A percentile compares a stretch with the other conserved stretches of the same genome.
phyloP scores from a whole-genome alignment of 2,113 vertebrate species.

The Phyllostomus discolor region DNA sequence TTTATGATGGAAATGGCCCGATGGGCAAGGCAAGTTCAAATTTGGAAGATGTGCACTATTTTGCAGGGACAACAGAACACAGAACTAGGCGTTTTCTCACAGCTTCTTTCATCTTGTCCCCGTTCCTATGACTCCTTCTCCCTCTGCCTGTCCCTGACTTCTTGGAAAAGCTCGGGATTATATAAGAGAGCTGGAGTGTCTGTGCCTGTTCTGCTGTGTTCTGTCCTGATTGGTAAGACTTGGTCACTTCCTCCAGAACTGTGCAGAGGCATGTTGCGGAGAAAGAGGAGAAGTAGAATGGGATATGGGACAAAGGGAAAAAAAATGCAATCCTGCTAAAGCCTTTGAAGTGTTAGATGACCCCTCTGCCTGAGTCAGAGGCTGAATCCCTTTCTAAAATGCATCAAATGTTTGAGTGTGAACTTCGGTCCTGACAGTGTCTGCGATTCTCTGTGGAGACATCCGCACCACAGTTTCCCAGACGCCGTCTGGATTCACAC shows the following conservation, averaged over 20 bases:
- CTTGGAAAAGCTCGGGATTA: background rate
- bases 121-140: background rate
- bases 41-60: background rate
- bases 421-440: constrained; percentile 84
- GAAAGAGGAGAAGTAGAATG: background rate
- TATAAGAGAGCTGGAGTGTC: background rate
- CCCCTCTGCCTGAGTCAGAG: constrained; percentile 84
- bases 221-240: constrained; percentile 63
- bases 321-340: constrained; percentile 71
- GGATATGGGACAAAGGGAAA: constrained; percentile 71
- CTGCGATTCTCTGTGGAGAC: constrained; percentile 85
- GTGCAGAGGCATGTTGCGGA: background rate
- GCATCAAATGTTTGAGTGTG: constrained; percentile 85
- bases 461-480: constrained; percentile 81
- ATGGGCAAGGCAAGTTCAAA: background rate
- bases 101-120: constrained; percentile 7
- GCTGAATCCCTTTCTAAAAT: constrained; percentile 85
- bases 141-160: background rate
- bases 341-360: constrained; percentile 84
- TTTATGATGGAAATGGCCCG: background rate
- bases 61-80: background rate
- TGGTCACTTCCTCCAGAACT: constrained; percentile 68
- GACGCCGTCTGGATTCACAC: constrained; percentile 80
- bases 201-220: constrained; percentile 21
- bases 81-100: background rate